These are phyloP conservation scores for Centropristis striata DNA, from an alignment of 2,113 vertebrate species.

Conservation along the genomic window DNA sequence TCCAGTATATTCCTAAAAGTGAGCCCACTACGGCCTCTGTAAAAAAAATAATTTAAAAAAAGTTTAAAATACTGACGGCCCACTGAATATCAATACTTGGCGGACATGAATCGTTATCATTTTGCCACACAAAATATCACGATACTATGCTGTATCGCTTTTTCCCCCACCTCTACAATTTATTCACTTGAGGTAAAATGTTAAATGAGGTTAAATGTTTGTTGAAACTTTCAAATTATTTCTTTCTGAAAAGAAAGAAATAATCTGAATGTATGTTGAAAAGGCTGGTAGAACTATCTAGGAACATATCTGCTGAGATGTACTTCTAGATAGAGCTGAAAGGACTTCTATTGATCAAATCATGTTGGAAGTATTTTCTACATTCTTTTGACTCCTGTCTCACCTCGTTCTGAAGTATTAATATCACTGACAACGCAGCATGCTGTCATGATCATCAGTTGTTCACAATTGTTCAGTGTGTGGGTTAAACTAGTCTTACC, in stretches of 20 bases:
- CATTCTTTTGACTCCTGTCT: background rate
- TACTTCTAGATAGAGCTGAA: background rate
- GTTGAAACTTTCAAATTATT: background rate
- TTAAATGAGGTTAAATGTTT: background rate
- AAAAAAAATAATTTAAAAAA: too few relatives aligned
- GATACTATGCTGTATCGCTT: too few relatives aligned
- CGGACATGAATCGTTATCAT: too few relatives aligned
- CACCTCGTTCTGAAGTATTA: background rate
- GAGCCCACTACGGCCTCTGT: too few relatives aligned
- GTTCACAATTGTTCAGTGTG: background rate
- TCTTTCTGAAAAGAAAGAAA: background rate
- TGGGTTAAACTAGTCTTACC: conserved; percentile 34
- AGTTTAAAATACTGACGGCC: too few relatives aligned
- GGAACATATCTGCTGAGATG: background rate
- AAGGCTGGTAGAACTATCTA: background rate
- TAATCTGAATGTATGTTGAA: background rate
- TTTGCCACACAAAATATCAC: too few relatives aligned
- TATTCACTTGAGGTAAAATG: background rate
- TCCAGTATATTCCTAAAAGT: too few relatives aligned
- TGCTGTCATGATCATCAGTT: background rate
- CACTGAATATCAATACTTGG: too few relatives aligned
- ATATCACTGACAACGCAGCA: background rate
- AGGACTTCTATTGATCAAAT: background rate
- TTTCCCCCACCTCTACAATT: too few relatives aligned
- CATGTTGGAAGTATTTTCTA: background rate